A percentile compares a stretch with the other conserved stretches of the same genome.
Evolutionary conservation across 2,797 vertebrate genomes (phyloP).

Genomic region (Chromobotia macracanthus): DNA sequence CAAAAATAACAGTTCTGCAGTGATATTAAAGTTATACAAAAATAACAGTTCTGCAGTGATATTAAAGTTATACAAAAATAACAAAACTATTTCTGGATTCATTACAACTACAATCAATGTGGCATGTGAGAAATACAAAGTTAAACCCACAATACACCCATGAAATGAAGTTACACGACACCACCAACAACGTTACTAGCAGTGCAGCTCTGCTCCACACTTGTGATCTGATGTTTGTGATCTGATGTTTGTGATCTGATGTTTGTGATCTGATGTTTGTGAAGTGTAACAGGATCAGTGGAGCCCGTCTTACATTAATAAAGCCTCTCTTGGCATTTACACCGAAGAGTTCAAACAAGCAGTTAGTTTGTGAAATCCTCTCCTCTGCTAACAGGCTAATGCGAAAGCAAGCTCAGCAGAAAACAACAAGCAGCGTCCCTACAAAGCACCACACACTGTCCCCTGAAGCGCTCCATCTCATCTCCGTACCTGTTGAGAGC

Average conservation of each 20-base stretch:
- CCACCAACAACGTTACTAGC: not conserved
- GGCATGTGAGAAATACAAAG: not conserved
- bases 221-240: no score
- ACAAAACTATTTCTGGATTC: not conserved
- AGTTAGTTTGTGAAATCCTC: constrained; percentile 8
- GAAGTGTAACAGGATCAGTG: not conserved
- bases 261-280: constrained; percentile 20
- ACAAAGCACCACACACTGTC: no score
- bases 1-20: not conserved
- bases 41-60: no score
- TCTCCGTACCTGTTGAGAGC: constrained; percentile 75
- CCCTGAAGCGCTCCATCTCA: not conserved
- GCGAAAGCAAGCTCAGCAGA: constrained; percentile 48
- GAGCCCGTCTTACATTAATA: not conserved
- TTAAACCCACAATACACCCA: no score
- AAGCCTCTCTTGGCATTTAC: not conserved
- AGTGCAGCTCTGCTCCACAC: not conserved
- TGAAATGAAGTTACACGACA: no score
- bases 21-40: no score
- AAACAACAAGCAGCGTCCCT: not conserved
- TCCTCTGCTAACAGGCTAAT: constrained; percentile 31
- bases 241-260: constrained; percentile 13
- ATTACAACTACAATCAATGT: not conserved
- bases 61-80: not conserved
- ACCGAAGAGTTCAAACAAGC: not conserved